These are phyloP conservation scores for Crotalus viridis DNA, from an alignment of 2,113 vertebrate species.

Conservation along the genomic window DNA sequence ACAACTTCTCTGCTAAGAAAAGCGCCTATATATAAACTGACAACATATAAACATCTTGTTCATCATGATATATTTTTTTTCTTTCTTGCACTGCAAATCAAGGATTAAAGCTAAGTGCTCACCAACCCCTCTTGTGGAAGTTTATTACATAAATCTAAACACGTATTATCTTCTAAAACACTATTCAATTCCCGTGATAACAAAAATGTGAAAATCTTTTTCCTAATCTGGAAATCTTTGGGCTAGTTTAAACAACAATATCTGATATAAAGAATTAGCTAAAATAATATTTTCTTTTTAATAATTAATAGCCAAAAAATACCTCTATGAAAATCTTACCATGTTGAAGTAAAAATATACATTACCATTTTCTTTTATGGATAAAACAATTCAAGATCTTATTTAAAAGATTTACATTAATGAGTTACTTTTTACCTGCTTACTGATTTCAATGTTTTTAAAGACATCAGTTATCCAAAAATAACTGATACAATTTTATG, in stretches of 20 bases:
- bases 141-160: neutral
- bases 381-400: neutral
- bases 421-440: neutral
- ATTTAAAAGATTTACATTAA: neutral
- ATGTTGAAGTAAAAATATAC: neutral
- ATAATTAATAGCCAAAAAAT: neutral
- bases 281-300: neutral
- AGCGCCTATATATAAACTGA: neutral
- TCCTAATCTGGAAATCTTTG: neutral
- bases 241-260: neutral
- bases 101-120: neutral
- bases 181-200: neutral
- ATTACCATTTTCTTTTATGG: neutral
- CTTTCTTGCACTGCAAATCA: neutral
- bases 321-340: neutral
- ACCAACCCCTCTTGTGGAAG: neutral
- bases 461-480: neutral
- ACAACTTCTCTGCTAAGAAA: constrained; percentile 11
- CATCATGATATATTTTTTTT: neutral
- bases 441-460: neutral
- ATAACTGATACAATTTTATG: neutral
- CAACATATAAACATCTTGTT: neutral
- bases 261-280: neutral
- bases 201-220: neutral
- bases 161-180: neutral